Evolutionary conservation across 1,140 invertebrate genomes (phyloP), one percentile per base, ranked within the genome.

Genomic region (Ptiloglossa arizonensis): DNA sequence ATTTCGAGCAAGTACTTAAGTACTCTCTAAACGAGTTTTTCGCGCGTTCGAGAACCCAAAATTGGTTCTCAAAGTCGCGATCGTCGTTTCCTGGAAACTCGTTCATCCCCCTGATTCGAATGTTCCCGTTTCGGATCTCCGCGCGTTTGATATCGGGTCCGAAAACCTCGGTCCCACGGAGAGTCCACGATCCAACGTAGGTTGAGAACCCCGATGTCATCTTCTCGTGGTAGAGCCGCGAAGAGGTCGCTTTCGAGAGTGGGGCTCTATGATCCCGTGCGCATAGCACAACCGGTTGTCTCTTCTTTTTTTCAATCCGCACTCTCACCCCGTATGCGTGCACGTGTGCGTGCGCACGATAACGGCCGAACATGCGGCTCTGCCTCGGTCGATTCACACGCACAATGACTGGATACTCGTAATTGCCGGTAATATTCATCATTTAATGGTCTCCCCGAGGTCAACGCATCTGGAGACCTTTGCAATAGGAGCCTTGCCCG

Each of bases 211-310:
- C 54, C 85, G 88, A 88, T 89, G 88, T 90, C 88, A 90, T 90
- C 88, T 86, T 87, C 79, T 73, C 85, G 85, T 80, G 71, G 72
- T 59, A 63, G 50, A 88, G 87, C 86, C 86, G 83, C 87, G 85
- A 87, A 88, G 89, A 90, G 89, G 89, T 90, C 89, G 87, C 87
- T 80, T 88, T 85, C 82, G 78, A 88, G 87, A 89, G 87, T 88
- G 82, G 84, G 85, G 81, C 83, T 90, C 89, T 90, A 90, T 90
- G 89, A 90, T 90, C 86, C 85, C 83, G 87, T 48, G 80, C 87
- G 85, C 89, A 88, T 90, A 90, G 88, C 89, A 89, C 88, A 90
- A 90, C 89, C 89, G 89, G 89, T 90, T 90, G 89, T 90, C 87
- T 90, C 85, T 74, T 90, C 88, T 89, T 88, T 88, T 90, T 85